Percentiles rank a stretch among this genome's conserved stretches.
Evolutionary conservation across 2,888 invertebrate species (phyloP).

Genomic region (Limenitis camilla): DNA sequence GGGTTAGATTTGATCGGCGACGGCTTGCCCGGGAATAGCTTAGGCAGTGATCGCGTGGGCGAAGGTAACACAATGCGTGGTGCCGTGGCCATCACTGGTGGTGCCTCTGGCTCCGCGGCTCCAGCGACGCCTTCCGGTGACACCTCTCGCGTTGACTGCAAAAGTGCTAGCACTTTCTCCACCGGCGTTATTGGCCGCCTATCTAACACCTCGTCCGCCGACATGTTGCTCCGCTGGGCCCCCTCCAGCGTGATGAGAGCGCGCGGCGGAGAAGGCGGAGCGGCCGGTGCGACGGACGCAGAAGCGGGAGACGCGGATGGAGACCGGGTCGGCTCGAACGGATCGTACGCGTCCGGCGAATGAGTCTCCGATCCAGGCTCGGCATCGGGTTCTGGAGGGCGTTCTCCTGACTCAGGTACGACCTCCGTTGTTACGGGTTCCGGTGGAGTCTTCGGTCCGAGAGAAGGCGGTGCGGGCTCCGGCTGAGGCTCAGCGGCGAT

Average conservation of each 20-base stretch:
- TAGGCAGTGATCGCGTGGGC: constrained; percentile 66
- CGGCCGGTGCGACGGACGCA: constrained; percentile 43
- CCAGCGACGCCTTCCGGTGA: constrained; percentile 54
- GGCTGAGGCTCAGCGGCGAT: constrained; percentile 39
- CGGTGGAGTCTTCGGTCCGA: constrained; percentile 28
- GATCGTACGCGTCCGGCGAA: constrained; percentile 90
- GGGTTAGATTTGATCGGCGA: constrained; percentile 75
- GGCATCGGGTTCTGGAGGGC: constrained; percentile 4
- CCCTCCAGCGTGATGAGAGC: constrained; percentile 59
- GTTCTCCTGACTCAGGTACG: constrained; percentile 1
- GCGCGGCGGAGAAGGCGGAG: constrained; percentile 32
- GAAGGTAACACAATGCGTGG: constrained; percentile 69
- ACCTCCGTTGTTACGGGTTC: constrained; percentile 31
- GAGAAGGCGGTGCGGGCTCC: constrained; percentile 13
- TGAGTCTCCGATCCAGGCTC: constrained; percentile 59
- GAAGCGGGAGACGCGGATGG: constrained; percentile 80
- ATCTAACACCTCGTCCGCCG: constrained; percentile 65
- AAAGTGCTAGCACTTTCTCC: constrained; percentile 75
- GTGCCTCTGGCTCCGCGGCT: constrained; percentile 46
- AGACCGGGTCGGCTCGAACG: constrained; percentile 92
- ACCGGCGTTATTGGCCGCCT: constrained; percentile 72
- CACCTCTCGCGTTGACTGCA: constrained; percentile 67
- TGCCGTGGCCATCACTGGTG: constrained; percentile 31
- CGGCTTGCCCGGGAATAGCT: constrained; percentile 69
- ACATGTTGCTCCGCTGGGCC: constrained; percentile 65